These are phyloP conservation scores for Anguilla megastoma DNA, from an alignment of 2,797 vertebrate genomes.

Conservation along the genomic window DNA sequence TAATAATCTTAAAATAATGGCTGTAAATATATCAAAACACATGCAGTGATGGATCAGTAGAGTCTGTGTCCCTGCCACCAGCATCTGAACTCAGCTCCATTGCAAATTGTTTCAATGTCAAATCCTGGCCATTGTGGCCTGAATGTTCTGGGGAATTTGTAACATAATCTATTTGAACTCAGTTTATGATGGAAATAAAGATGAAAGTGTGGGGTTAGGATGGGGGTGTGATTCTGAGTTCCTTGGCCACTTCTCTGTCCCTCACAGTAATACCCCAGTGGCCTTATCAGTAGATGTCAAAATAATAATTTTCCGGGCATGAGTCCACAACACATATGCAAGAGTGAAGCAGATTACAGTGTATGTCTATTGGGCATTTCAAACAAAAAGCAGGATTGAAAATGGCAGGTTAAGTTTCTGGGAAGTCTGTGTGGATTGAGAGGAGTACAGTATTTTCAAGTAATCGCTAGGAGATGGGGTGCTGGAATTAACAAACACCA, in stretches of 20 bases:
- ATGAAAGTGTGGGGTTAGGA: slow-evolving; percentile 44
- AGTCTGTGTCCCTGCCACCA: neutral
- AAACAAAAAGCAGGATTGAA: slow-evolving; percentile 62
- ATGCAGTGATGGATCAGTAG: neutral
- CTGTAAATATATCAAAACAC: too few relatives aligned
- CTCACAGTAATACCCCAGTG: slow-evolving; percentile 76
- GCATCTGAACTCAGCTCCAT: neutral
- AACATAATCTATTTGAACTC: slow-evolving; percentile 77
- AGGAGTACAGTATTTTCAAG: slow-evolving; percentile 85
- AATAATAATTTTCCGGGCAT: slow-evolving; percentile 80
- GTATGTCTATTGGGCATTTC: slow-evolving; percentile 72
- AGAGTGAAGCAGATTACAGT: slow-evolving; percentile 71
- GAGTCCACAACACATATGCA: slow-evolving; percentile 80
- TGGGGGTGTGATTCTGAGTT: slow-evolving; percentile 65
- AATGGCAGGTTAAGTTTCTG: slow-evolving; percentile 70
- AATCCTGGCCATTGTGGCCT: slow-evolving; percentile 69
- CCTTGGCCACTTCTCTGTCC: slow-evolving; percentile 68
- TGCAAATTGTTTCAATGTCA: slow-evolving; percentile 42
- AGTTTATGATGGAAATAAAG: slow-evolving; percentile 74
- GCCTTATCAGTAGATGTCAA: slow-evolving; percentile 76
- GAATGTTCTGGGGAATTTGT: slow-evolving; percentile 71
- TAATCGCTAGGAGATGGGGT: slow-evolving; percentile 75
- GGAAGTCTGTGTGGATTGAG: slow-evolving; percentile 73
- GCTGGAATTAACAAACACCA: slow-evolving; percentile 78
- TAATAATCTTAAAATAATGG: too few relatives aligned